Evolutionary conservation across 2,888 invertebrate genomes (phyloP).

Genomic region (Aleiodes alternator): DNA sequence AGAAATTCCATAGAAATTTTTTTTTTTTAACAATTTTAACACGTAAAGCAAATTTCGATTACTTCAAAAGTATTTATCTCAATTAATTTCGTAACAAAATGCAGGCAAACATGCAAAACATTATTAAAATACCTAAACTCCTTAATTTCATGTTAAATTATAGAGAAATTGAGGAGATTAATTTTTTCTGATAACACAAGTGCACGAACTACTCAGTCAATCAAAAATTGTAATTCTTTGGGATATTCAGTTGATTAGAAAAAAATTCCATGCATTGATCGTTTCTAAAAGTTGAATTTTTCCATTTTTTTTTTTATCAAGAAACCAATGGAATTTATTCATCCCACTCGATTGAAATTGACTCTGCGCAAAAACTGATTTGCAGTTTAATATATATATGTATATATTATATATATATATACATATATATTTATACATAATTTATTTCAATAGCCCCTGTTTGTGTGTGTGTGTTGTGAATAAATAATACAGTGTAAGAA

Average conservation of each 20-base stretch:
- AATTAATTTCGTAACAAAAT: too few relatives aligned
- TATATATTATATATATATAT: not conserved
- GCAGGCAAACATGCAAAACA: too few relatives aligned
- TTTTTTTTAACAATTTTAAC: too few relatives aligned
- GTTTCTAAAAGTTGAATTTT: not conserved
- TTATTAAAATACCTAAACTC: too few relatives aligned
- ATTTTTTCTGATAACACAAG: not conserved
- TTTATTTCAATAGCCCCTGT: not conserved
- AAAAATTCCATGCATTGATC: constrained; percentile 5
- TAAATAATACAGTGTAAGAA: constrained; percentile 31
- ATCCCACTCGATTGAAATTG: constrained; percentile 4
- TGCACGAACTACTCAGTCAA: not conserved
- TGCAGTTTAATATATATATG: not conserved
- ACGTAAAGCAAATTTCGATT: too few relatives aligned
- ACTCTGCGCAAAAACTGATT: constrained; percentile 18
- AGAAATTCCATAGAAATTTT: too few relatives aligned
- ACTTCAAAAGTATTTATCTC: too few relatives aligned
- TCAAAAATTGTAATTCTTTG: not conserved
- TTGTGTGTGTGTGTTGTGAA: not conserved
- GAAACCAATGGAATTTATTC: not conserved
- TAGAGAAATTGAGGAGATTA: not conserved
- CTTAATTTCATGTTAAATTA: too few relatives aligned
- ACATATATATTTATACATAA: not conserved
- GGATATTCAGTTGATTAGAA: not conserved
- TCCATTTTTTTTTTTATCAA: not conserved